Conservation (phyloP, 2,113 vertebrate genomes). For the Xiphophorus maculatus region DNA sequence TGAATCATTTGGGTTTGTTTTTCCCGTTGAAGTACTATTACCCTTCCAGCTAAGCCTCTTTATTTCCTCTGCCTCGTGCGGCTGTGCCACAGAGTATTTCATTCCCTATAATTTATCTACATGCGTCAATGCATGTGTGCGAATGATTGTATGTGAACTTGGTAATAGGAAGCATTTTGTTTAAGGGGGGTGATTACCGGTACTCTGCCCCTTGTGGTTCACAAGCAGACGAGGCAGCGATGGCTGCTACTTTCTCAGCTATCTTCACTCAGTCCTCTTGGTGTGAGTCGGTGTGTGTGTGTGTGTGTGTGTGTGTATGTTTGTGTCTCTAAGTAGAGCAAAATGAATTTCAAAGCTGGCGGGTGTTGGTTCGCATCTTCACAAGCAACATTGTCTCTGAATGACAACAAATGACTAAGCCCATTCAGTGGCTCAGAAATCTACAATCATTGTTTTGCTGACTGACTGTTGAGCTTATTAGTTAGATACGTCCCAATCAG, state of each 20-base stretch:
- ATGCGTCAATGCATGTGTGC: conserved; percentile 10
- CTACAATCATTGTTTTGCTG: conserved; percentile 2
- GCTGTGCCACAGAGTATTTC: conserved; percentile 58
- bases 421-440: conserved; percentile 1
- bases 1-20: conserved; percentile 67
- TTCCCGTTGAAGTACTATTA: conserved; percentile 45
- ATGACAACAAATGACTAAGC: conserved; percentile 1
- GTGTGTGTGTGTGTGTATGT: conserved; percentile 9
- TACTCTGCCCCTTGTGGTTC: conserved; percentile 58
- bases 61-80: conserved; percentile 56
- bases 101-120: conserved; percentile 62
- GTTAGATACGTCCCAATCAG: not conserved
- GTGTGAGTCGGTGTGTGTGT: conserved; percentile 15
- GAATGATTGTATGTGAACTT: conserved; percentile 10
- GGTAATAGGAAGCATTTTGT: conserved; percentile 62
- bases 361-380: not conserved
- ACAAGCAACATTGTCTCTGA: conserved; percentile 16
- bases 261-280: conserved; percentile 44
- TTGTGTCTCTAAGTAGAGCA: conserved; percentile 12
- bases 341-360: conserved; percentile 36
- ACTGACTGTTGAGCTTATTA: not conserved
- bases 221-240: conserved; percentile 59
- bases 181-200: conserved; percentile 65
- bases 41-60: conserved; percentile 61
- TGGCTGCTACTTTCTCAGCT: conserved; percentile 57